Conservation (phyloP, 2,113 vertebrate genomes). For the Epinephelus lanceolatus region DNA sequence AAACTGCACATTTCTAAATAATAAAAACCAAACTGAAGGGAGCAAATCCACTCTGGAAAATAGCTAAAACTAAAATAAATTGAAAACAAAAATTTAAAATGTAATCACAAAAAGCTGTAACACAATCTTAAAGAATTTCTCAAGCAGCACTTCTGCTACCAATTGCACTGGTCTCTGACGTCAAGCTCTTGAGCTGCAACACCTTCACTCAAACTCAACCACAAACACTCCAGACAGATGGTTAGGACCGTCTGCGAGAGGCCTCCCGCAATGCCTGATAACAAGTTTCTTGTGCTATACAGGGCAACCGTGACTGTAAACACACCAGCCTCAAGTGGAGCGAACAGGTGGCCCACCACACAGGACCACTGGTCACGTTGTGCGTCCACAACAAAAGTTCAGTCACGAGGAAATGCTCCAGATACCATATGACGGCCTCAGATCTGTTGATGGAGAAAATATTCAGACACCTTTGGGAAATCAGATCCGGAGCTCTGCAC, state of each 20-base stretch:
- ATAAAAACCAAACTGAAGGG: too few species aligned
- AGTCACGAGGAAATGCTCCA: slow-evolving; percentile 27
- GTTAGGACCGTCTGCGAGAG: slow-evolving; percentile 27
- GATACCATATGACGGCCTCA: background rate
- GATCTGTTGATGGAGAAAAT: slow-evolving; percentile 6
- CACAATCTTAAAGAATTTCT: too few species aligned
- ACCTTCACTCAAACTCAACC: slow-evolving; percentile 41
- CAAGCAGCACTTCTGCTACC: background rate
- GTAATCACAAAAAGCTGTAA: too few species aligned
- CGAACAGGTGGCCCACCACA: slow-evolving; percentile 66
- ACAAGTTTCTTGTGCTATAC: slow-evolving; percentile 63
- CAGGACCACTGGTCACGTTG: slow-evolving; percentile 49
- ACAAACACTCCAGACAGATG: slow-evolving; percentile 65
- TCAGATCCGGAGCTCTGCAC: slow-evolving; percentile 16
- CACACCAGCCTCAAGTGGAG: slow-evolving; percentile 65
- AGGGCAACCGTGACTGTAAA: slow-evolving; percentile 56
- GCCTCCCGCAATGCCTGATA: slow-evolving; percentile 53
- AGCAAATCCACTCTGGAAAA: too few species aligned
- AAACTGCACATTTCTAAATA: too few species aligned
- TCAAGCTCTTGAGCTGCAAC: slow-evolving; percentile 21
- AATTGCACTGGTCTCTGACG: slow-evolving; percentile 3
- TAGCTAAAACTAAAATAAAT: too few species aligned
- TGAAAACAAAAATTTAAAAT: too few species aligned
- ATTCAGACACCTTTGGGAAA: slow-evolving; percentile 33
- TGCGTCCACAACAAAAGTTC: slow-evolving; percentile 37